Percentiles rank a stretch among this genome's conserved stretches.
These are phyloP conservation scores for Ennomos quercinarius DNA, from an alignment of 2,888 invertebrate genomes.

Conservation along the genomic window DNA sequence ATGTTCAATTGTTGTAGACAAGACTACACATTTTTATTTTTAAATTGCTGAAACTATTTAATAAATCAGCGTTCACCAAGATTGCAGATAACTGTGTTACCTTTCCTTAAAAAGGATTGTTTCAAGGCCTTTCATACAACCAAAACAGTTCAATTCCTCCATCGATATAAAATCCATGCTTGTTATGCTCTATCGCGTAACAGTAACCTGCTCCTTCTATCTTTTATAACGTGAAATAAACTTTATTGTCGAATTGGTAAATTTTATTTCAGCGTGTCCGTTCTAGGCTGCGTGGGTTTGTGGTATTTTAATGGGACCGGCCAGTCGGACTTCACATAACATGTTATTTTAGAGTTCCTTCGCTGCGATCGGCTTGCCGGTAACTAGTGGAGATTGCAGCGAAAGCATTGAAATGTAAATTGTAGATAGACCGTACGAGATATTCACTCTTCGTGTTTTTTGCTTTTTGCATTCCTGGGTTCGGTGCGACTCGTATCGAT, in stretches of 20 bases:
- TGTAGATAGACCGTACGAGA: conserved; percentile 27
- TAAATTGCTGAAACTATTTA: conserved; percentile 10
- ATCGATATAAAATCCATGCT: conserved; percentile 48
- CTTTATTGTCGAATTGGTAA: conserved; percentile 44
- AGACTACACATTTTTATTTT: conserved; percentile 18
- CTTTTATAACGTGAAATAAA: conserved; percentile 33
- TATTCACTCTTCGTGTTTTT: conserved; percentile 3
- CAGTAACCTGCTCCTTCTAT: conserved; percentile 44
- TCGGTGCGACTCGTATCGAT: not conserved
- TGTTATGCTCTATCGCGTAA: conserved; percentile 50
- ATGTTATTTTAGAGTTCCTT: conserved; percentile 41
- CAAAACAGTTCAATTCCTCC: conserved; percentile 45
- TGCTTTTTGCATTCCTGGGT: conserved; percentile 5
- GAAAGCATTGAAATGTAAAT: conserved; percentile 35
- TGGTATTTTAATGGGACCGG: conserved; percentile 68
- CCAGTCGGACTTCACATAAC: conserved; percentile 50
- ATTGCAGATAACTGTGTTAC: conserved; percentile 17
- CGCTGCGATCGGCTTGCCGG: conserved; percentile 31
- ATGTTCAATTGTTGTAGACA: conserved; percentile 18
- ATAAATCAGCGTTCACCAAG: conserved; percentile 22
- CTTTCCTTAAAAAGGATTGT: conserved; percentile 27
- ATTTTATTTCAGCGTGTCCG: conserved; percentile 46
- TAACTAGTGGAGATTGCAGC: conserved; percentile 33
- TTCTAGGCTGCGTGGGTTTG: conserved; percentile 52
- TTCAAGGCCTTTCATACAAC: conserved; percentile 38